Conservation (phyloP, 2,888 invertebrate species). For the Penaeus monodon region DNA sequence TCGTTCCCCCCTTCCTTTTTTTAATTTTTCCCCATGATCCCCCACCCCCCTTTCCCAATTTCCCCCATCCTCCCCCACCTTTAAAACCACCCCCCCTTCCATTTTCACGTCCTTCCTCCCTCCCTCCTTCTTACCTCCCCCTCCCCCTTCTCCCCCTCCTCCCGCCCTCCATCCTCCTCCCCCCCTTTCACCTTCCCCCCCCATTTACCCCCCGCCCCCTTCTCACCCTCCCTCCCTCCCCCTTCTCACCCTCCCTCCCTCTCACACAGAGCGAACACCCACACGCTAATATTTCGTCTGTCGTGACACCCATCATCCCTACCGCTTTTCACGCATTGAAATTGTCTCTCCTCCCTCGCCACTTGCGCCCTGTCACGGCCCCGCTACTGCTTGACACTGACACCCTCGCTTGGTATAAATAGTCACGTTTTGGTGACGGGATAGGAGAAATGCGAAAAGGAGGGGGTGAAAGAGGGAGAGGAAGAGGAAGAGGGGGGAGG, state of each 20-base stretch:
- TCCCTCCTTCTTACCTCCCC: no score
- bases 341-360: not conserved
- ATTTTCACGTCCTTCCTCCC: no score
- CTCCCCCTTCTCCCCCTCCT: no score
- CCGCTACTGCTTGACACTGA: not conserved
- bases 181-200: not conserved
- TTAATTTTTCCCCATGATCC: no score
- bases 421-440: not conserved
- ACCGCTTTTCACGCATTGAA: not conserved
- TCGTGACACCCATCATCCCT: not conserved
- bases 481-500: no score
- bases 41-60: no score
- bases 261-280: not conserved
- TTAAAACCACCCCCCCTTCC: no score
- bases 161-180: not conserved
- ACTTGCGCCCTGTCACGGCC: not conserved
- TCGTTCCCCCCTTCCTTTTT: no score
- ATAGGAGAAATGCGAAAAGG: not conserved
- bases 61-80: no score
- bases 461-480: no score
- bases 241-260: not conserved
- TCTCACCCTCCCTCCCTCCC: not conserved
- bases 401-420: no score
- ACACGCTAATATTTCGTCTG: no score
- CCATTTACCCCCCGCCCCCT: not conserved